phyloP scores from a whole-genome alignment of 2,113 vertebrate genomes.

The Phaethornis superciliosus region DNA sequence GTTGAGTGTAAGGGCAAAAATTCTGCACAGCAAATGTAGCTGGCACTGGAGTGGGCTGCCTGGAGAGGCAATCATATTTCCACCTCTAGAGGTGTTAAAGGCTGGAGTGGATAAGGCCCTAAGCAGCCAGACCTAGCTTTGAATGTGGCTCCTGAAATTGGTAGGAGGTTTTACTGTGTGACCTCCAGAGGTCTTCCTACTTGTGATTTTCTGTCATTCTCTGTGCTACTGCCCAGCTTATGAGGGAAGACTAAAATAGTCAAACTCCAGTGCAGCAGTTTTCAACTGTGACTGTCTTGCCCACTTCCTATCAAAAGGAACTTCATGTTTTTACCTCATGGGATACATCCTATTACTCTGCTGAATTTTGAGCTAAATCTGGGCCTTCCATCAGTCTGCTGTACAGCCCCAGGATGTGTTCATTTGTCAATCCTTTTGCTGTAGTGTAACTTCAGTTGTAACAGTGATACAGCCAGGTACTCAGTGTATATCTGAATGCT shows the following conservation, averaged over 20 bases:
- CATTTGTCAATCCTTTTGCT: neutral
- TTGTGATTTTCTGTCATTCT: neutral
- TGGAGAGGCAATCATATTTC: neutral
- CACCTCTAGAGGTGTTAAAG: neutral
- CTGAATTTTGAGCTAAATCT: neutral
- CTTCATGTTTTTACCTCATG: neutral
- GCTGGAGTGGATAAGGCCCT: neutral
- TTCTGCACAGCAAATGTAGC: neutral
- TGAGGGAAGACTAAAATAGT: neutral
- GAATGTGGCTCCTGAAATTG: neutral
- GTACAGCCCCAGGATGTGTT: neutral
- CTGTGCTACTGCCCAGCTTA: neutral
- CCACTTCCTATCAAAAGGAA: neutral
- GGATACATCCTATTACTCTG: neutral
- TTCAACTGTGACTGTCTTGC: neutral
- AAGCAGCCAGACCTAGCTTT: neutral
- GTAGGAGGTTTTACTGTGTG: neutral
- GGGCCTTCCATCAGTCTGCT: neutral
- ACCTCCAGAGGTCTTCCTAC: neutral
- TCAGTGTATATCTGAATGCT: neutral
- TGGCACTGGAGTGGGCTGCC: neutral
- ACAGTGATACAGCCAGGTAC: neutral
- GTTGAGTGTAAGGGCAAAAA: fast-evolving
- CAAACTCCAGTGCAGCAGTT: neutral
- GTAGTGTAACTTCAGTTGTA: neutral